Conservation (phyloP, 2,113 vertebrate species). For the Microcebus ravelobensis region DNA sequence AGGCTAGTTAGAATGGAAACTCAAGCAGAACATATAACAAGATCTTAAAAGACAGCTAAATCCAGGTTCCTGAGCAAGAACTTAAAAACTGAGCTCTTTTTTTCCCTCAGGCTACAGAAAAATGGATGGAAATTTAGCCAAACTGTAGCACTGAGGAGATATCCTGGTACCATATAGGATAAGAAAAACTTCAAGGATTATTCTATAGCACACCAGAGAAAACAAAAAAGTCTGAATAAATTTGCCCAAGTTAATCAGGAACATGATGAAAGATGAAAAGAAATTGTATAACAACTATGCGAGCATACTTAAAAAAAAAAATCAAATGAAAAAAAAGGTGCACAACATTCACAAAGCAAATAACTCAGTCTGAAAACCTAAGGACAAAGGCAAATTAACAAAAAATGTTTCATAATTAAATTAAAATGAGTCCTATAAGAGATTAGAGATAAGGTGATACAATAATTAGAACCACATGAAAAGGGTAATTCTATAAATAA, state of each 20-base stretch:
- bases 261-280: neutral
- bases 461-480: neutral
- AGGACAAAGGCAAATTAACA: neutral
- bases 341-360: neutral
- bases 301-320: neutral
- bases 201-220: neutral
- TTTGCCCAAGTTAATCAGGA: neutral
- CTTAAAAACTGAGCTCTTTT: neutral
- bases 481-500: neutral
- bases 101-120: neutral
- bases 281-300: neutral
- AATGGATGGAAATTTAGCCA: neutral
- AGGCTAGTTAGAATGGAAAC: neutral
- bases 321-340: neutral
- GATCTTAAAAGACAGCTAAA: neutral
- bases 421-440: neutral
- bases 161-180: neutral
- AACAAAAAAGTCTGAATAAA: neutral
- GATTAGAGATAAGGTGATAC: neutral
- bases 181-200: neutral
- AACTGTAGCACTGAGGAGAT: neutral
- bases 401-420: neutral
- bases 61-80: neutral
- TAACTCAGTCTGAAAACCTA: neutral
- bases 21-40: neutral